These are phyloP conservation scores for Agonopterix alstromeriana DNA, from an alignment of 2,888 invertebrate genomes.

Conservation along the genomic window DNA sequence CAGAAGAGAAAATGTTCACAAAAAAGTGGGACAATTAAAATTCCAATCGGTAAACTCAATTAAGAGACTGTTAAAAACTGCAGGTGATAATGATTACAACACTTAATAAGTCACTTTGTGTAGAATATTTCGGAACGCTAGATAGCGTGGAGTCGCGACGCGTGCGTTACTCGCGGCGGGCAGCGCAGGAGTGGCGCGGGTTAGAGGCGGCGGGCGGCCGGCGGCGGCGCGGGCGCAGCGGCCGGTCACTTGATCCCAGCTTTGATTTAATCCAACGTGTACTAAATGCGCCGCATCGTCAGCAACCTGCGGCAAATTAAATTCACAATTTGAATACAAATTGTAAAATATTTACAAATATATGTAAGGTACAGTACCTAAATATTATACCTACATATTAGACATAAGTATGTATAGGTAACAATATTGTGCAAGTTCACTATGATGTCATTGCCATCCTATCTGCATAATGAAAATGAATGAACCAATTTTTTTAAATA, in stretches of 20 bases:
- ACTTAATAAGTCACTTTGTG: slow-evolving; percentile 22
- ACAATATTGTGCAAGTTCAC: no score
- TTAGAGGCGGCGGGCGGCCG: slow-evolving; percentile 16
- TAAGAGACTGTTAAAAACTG: slow-evolving; percentile 22
- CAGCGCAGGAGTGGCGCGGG: slow-evolving; percentile 45
- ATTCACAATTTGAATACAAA: no score
- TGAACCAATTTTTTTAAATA: no score
- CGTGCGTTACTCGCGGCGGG: slow-evolving; percentile 36
- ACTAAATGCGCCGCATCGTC: neutral
- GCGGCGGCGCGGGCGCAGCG: slow-evolving; percentile 30
- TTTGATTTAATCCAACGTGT: slow-evolving; percentile 40
- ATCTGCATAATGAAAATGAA: no score
- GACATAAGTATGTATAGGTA: no score
- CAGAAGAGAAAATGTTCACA: slow-evolving; percentile 36
- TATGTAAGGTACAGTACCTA: no score
- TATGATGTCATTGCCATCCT: no score
- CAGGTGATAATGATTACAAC: slow-evolving; percentile 29
- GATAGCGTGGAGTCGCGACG: slow-evolving; percentile 18
- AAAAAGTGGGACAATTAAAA: slow-evolving; percentile 21
- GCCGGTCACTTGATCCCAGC: slow-evolving; percentile 41
- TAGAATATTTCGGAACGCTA: slow-evolving; percentile 22
- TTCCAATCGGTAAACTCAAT: slow-evolving; percentile 26
- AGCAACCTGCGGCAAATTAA: no score
- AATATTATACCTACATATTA: no score
- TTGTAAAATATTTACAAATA: no score